These are phyloP conservation scores for Muscicapa comitata DNA, from an alignment of 2,797 vertebrate species.

Conservation along the genomic window DNA sequence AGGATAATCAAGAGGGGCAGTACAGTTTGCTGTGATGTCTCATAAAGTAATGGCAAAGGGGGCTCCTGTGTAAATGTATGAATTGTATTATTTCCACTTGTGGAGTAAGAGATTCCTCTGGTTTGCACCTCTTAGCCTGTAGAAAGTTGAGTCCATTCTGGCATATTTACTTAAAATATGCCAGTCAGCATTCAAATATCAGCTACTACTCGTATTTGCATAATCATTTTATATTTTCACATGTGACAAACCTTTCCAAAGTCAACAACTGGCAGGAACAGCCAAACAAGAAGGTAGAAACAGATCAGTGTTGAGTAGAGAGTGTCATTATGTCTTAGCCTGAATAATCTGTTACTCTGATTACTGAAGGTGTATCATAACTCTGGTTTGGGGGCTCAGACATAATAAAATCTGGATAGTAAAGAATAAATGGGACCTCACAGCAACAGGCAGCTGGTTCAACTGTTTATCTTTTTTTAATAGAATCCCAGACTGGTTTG, in stretches of 20 bases:
- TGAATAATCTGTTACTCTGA: neutral
- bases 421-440: neutral
- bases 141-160: neutral
- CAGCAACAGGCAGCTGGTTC: neutral
- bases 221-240: neutral
- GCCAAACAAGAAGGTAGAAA: neutral
- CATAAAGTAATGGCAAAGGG: neutral
- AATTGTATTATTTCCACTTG: neutral
- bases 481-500: neutral
- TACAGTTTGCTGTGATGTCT: neutral
- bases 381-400: neutral
- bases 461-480: neutral
- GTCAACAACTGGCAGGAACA: neutral
- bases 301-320: neutral
- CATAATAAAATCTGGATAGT: fast-evolving
- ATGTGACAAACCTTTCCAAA: neutral
- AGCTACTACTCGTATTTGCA: neutral
- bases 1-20: neutral
- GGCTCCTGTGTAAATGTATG: neutral
- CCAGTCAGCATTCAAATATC: neutral
- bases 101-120: neutral
- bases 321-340: neutral
- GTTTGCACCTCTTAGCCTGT: neutral
- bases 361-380: neutral
- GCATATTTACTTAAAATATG: neutral